Base-by-base conservation (phyloP, 2,113 vertebrate genomes). In the Nyctibius bracteatus region DNA sequence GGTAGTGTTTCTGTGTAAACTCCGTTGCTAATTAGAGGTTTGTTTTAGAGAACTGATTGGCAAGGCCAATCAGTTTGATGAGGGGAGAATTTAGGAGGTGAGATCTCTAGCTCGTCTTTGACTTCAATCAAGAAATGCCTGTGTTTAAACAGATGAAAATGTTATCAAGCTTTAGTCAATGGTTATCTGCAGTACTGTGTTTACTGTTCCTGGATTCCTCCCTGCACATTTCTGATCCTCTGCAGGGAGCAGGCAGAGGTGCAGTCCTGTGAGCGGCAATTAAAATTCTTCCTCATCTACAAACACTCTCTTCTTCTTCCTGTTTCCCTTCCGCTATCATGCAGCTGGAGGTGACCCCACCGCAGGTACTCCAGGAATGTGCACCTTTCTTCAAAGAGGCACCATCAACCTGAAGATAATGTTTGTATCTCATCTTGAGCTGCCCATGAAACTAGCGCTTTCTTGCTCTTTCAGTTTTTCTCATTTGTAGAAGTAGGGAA, bases 1-100 rank as follows among this genome's bases (percentile, higher is more conserved):
- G 86, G 87, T 84, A 87, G 41, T 78, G 47, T 95, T 94, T 86
- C 94, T 92, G 61, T 94, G 82, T 94, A 96, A 97, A 95, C 83
- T 88, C 80, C 35, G 27, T 58, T 67, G 66, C 55, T 97, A 96
- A 97, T 97, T 95, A 95, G 80, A 90, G 59, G 79, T 80, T 94
- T 82, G 58, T 94, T 96, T 66, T 89, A 78, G 66, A 92, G 84
- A 87, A 70, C 0, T n/a, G 21, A 93, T 85, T 92, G 37, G 55
- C 81, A 91, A 90, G 93, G 72, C 83, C 61, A 84, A 89, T 90
- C 67, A 91, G n/a, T 88, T 47, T 92, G 71, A 93, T 95, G 78
- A 94, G 46, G 46, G 55, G 55, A 93, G 83, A 92, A 59, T 71
- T 94, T 90, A 88, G 82, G 58, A 96, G 37, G 70, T 83, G 54